Conservation (phyloP, 2,113 vertebrate species). For the Oxyruncus cristatus region DNA sequence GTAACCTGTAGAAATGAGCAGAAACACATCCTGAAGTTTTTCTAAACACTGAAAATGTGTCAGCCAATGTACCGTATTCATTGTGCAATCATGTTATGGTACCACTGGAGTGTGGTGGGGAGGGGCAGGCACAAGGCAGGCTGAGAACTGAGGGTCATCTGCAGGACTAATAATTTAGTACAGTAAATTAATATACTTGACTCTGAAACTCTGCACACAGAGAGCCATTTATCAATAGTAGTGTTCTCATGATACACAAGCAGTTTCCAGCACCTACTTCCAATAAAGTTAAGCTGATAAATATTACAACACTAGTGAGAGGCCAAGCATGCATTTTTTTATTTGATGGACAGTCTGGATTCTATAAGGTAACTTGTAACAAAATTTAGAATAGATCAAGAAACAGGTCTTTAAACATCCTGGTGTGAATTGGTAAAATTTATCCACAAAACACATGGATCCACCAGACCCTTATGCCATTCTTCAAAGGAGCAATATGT, state of each 20-base stretch:
- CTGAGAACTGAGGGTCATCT: not conserved
- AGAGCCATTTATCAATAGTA: not conserved
- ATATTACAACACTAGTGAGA: not conserved
- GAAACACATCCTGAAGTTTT: not conserved
- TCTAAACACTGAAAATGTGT: not conserved
- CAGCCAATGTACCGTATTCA: accelerated
- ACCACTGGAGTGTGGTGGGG: accelerated
- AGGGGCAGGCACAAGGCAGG: not conserved
- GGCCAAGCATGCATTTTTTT: not conserved
- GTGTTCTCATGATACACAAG: not conserved
- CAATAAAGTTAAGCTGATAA: not conserved
- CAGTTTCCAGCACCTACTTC: not conserved
- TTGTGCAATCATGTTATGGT: not conserved
- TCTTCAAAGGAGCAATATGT: not conserved
- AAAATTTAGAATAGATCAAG: not conserved
- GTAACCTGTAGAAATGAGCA: not conserved
- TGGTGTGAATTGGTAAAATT: accelerated
- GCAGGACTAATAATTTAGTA: not conserved
- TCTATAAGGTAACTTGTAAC: not conserved
- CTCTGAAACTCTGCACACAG: not conserved
- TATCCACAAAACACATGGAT: not conserved
- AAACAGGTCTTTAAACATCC: not conserved
- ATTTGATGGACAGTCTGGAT: not conserved
- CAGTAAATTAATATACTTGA: not conserved
- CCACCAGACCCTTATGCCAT: not conserved